Evolutionary conservation across 2,113 vertebrate species (phyloP).

Genomic region (Cinclus cinclus): DNA sequence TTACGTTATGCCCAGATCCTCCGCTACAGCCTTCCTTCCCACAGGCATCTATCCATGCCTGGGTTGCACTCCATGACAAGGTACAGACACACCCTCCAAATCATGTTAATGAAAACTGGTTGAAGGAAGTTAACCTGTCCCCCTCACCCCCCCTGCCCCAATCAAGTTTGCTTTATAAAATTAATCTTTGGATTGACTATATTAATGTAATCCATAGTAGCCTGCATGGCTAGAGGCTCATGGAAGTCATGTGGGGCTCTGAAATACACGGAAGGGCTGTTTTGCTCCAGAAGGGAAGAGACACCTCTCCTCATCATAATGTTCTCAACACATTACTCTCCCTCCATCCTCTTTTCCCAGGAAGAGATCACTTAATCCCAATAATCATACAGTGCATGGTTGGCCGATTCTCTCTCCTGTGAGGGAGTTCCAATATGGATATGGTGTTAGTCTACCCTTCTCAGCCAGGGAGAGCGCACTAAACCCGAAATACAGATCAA

Average conservation of each 20-base stretch:
- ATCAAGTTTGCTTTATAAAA: not conserved
- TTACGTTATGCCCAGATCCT: not conserved
- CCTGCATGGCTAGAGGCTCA: not conserved
- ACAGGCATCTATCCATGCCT: not conserved
- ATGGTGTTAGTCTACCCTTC: not conserved
- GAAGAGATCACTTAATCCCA: not conserved
- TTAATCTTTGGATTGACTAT: not conserved
- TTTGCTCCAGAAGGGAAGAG: not conserved
- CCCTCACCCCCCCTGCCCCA: not conserved
- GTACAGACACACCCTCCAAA: slow-evolving; percentile 18
- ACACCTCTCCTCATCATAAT: not conserved
- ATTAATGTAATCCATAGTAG: not conserved
- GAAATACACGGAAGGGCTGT: not conserved
- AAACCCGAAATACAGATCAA: not conserved
- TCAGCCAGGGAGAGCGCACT: not conserved
- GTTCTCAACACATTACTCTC: not conserved
- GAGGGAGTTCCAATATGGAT: not conserved
- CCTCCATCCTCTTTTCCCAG: not conserved
- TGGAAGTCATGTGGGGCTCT: not conserved
- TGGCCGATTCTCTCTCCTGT: not conserved
- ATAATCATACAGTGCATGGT: accelerated
- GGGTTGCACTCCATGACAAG: not conserved
- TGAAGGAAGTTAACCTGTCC: not conserved
- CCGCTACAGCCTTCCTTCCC: not conserved
- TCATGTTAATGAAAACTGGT: not conserved